phyloP scores from a whole-genome alignment of 2,888 invertebrate genomes.

The Drosophila rubida region DNA sequence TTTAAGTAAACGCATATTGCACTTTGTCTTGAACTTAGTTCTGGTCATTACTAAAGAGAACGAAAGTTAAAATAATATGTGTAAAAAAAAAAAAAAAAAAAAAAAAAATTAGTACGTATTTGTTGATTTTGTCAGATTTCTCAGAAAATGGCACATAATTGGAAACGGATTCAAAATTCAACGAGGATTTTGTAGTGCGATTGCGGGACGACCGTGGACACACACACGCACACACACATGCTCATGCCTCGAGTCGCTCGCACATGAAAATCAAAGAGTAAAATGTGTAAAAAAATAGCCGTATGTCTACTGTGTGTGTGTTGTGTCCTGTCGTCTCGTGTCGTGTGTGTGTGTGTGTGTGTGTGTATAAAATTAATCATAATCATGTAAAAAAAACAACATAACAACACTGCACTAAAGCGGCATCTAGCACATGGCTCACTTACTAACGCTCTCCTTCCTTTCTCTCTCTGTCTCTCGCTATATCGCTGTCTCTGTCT shows the following conservation, averaged over 20 bases:
- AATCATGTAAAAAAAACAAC: conserved; percentile 36
- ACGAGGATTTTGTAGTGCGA: background rate
- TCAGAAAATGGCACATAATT: conserved; percentile 36
- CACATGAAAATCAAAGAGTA: conserved; percentile 4
- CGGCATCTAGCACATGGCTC: conserved; percentile 17
- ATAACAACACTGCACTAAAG: conserved; percentile 50
- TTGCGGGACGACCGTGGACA: background rate
- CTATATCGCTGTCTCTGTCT: conserved; percentile 1
- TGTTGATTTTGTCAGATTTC: conserved; percentile 15
- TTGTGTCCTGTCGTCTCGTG: background rate
- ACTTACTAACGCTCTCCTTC: conserved; percentile 3
- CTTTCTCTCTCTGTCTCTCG: conserved; percentile 1
- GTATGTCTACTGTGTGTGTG: background rate
- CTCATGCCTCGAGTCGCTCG: conserved; percentile 4
- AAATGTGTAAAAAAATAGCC: conserved; percentile 1
- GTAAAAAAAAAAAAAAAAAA: conserved; percentile 32
- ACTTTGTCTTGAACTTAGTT: conserved; percentile 70
- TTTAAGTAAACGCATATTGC: conserved; percentile 66
- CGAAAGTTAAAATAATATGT: conserved; percentile 27
- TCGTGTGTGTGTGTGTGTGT: conserved; percentile 12
- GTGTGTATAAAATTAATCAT: conserved; percentile 17
- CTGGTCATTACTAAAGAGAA: conserved; percentile 32
- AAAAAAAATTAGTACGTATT: background rate
- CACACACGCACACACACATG: conserved; percentile 14
- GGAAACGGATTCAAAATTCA: background rate